phyloP scores from a whole-genome alignment of 2,888 invertebrate genomes.

The Elgonia sp. region DNA sequence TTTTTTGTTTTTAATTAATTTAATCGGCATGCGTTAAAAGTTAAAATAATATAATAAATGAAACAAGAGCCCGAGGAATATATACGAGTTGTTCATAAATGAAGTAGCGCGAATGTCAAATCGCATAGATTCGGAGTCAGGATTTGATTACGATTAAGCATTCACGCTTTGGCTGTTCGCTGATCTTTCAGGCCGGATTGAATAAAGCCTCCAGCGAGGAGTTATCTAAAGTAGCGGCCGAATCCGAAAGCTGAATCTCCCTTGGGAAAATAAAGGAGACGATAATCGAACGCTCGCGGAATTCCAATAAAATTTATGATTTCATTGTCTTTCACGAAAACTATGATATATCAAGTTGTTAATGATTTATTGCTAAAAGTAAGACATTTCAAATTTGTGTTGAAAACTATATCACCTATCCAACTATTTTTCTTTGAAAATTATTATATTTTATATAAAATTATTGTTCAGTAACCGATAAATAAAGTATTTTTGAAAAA shows the following conservation, averaged over 20 bases:
- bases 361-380: too few species aligned
- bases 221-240: conserved; percentile 47
- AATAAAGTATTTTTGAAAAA: too few species aligned
- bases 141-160: conserved; percentile 56
- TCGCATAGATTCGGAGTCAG: conserved; percentile 17
- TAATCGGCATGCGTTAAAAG: background rate
- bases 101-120: conserved; percentile 39
- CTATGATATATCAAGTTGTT: too few species aligned
- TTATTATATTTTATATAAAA: too few species aligned
- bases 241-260: conserved; percentile 35
- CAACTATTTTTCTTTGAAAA: too few species aligned
- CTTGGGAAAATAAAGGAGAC: conserved; percentile 49
- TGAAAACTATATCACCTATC: too few species aligned
- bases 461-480: too few species aligned
- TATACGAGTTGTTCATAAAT: conserved; percentile 27
- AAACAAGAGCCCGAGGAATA: conserved; percentile 36
- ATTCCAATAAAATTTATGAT: conserved; percentile 57
- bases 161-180: conserved; percentile 58
- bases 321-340: too few species aligned
- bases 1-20: background rate
- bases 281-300: conserved; percentile 49
- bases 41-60: conserved; percentile 15
- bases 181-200: conserved; percentile 59
- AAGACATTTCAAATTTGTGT: too few species aligned
- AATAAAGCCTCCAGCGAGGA: conserved; percentile 60